Base-by-base conservation (phyloP, 64 coral and sea anemone species). In the Pocillopora damicornis region DNA sequence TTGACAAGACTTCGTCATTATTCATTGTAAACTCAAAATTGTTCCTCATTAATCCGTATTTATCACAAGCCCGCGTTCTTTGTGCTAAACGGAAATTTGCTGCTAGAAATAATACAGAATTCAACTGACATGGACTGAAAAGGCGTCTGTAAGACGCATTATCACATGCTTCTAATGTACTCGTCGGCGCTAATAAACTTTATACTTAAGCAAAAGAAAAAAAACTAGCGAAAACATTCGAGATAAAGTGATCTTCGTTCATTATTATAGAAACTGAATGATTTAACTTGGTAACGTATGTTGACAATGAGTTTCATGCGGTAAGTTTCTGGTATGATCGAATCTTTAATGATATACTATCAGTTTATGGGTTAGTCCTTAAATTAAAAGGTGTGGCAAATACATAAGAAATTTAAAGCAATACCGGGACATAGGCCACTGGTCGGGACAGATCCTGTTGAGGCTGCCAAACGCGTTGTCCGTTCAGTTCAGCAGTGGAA, bases 371-470 rank as follows among this genome's bases (percentile, higher is more conserved):
- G 76, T 77, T 81, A 75, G 80, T 78, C 77, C 87, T 79, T 85
- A 92, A 92, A 79, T 74, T 86, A 82, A 76, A 95, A 92, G 88
- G 87, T 91, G 81, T 89, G 87, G 90, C 90, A 68, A 72, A 83
- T 67, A 83, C 15, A 83, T 83, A 83, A 66, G 71, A 81, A 80
- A 86, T 90, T 92, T 96, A 96, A 83, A 96, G 94, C 77, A 96
- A 96, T 96, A 96, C 94, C 94, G 94, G 94, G 86, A 96, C 94
- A 65, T 96, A 96, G 74, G 94, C 90, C 63, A 96, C 94, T 22
- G 94, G 90, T 57, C 94, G 86, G 73, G 94, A 90, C 22, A 96
- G 88, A 76, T 96, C 94, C 82, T 96, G 94, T 35, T 96, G 94
- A 18, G 94, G 94, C 58, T 96, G 94, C 94, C 94, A 96, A 15